Conservation (phyloP, 2,797 vertebrate genomes). For the Xiphophorus birchmanni region DNA sequence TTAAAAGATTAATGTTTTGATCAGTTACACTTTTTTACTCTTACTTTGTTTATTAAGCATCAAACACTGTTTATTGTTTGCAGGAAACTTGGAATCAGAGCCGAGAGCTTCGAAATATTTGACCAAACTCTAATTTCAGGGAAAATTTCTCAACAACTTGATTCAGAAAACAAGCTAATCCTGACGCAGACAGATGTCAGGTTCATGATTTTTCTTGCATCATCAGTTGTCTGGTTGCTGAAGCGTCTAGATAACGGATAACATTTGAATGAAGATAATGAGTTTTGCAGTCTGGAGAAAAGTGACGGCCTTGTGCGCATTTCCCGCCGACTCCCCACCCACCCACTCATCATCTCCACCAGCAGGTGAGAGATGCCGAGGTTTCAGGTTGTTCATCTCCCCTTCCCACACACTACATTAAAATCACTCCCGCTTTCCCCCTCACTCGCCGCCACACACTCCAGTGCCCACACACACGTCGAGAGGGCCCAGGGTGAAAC, state of each 20-base stretch:
- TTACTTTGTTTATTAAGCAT: background rate
- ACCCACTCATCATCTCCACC: conserved; percentile 44
- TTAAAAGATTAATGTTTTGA: no score
- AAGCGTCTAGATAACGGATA: background rate
- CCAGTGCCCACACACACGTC: conserved; percentile 55
- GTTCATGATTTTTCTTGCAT: conserved; percentile 8
- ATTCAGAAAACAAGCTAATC: background rate
- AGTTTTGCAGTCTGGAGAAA: background rate
- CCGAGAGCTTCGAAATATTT: background rate
- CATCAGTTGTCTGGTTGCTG: background rate
- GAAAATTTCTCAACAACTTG: conserved; percentile 12
- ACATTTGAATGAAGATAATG: background rate
- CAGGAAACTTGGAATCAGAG: background rate
- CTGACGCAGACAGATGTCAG: background rate
- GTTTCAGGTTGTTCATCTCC: conserved; percentile 51
- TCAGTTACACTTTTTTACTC: no score
- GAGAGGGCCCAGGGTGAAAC: conserved; percentile 56
- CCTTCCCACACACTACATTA: conserved; percentile 67
- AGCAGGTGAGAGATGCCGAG: conserved; percentile 57
- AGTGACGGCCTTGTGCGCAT: no score
- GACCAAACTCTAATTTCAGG: conserved; percentile 3
- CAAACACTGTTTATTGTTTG: background rate
- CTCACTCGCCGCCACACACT: conserved; percentile 23
- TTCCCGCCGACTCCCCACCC: conserved; percentile 36
- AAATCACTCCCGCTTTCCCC: conserved; percentile 36